Percentiles rank a stretch among this genome's conserved stretches.
phyloP scores from a whole-genome alignment of 2,888 invertebrate genomes.

The Rosalia funebris region DNA sequence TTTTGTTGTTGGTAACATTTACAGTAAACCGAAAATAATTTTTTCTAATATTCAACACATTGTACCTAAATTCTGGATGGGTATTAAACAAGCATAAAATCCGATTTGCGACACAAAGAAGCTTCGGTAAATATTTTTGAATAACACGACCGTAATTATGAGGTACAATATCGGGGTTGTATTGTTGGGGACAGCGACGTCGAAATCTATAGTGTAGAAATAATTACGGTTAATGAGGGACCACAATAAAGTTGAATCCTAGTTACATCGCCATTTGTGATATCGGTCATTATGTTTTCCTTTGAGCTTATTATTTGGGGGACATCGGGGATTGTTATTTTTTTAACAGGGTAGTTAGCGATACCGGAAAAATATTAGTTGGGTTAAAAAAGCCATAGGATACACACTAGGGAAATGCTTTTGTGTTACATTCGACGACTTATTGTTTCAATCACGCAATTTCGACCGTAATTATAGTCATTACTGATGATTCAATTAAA shows the following conservation, averaged over 20 bases:
- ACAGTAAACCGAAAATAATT: no score
- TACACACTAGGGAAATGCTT: constrained; percentile 54
- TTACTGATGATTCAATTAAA: constrained; percentile 56
- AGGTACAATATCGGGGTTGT: constrained; percentile 21
- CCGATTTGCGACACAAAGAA: constrained; percentile 42
- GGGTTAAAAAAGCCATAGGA: constrained; percentile 50
- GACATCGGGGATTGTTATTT: constrained; percentile 51
- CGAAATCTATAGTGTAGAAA: constrained; percentile 44
- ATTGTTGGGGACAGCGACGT: constrained; percentile 33
- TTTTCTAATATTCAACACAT: no score
- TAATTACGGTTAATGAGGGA: constrained; percentile 59
- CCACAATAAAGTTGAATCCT: constrained; percentile 54
- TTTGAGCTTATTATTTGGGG: constrained; percentile 45
- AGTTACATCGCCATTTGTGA: constrained; percentile 55
- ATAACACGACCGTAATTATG: constrained; percentile 36
- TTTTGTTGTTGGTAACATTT: no score
- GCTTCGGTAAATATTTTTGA: constrained; percentile 37
- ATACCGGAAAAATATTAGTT: constrained; percentile 50
- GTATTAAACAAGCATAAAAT: constrained; percentile 47
- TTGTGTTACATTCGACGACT: constrained; percentile 52
- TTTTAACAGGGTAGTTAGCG: constrained; percentile 45
- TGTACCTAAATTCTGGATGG: no score
- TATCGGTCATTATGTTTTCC: constrained; percentile 55
- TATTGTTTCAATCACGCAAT: constrained; percentile 56
- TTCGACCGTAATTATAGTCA: constrained; percentile 54